These are phyloP conservation scores for Paralvinella palmiformis DNA, from an alignment of 1,140 invertebrate genomes.

Conservation along the genomic window DNA sequence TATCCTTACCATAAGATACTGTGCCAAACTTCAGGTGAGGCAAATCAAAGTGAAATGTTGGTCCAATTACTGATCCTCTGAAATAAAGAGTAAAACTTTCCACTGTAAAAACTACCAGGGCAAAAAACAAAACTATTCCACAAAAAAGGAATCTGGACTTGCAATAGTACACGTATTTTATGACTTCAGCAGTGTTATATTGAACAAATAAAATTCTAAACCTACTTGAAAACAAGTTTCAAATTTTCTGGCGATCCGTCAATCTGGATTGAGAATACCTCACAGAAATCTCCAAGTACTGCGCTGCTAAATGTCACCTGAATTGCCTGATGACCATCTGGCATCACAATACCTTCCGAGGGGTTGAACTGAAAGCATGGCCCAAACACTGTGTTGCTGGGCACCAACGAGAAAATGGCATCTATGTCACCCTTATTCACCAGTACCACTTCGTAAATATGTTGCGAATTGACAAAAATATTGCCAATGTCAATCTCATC, in stretches of 20 bases:
- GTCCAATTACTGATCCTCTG: constrained; percentile 49
- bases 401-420: constrained; percentile 46
- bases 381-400: constrained; percentile 39
- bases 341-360: constrained; percentile 46
- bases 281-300: constrained; percentile 46
- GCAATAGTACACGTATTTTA: too few species aligned
- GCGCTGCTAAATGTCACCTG: constrained; percentile 40
- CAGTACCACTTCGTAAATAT: constrained; percentile 48
- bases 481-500: constrained; percentile 48
- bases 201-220: constrained; percentile 7
- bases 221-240: constrained; percentile 40
- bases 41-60: constrained; percentile 50
- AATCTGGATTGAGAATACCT: constrained; percentile 47
- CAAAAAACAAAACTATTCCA: too few species aligned
- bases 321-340: constrained; percentile 47
- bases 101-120: too few species aligned
- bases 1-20: constrained; percentile 44
- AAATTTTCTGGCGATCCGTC: constrained; percentile 42
- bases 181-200: too few species aligned
- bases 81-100: constrained; percentile 20
- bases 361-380: constrained; percentile 48
- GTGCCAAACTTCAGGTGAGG: constrained; percentile 46
- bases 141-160: too few species aligned
- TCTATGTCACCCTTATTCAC: constrained; percentile 51
- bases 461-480: constrained; percentile 47